Percentiles rank a stretch among this genome's conserved stretches.
These are phyloP conservation scores for Stichopus horrens DNA, from an alignment of 53 echinoderm and acorn worm genomes.

Conservation along the genomic window DNA sequence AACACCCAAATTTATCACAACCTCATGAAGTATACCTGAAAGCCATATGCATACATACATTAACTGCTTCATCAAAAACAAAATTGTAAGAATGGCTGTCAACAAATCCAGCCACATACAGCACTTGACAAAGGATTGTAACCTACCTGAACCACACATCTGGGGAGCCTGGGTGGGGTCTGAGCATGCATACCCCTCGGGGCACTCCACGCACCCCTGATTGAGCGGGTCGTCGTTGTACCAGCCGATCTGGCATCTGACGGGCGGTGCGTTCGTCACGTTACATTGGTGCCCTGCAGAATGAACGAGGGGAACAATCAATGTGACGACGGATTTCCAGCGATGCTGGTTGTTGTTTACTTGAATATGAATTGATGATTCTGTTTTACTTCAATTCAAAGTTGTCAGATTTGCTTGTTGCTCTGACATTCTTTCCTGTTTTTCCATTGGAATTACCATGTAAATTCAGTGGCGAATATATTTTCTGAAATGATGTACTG, in stretches of 20 bases:
- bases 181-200: constrained; percentile 63
- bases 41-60: too few relatives aligned
- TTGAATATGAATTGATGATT: too few relatives aligned
- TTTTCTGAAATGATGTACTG: too few relatives aligned
- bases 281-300: constrained; percentile 75
- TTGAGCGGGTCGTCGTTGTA: constrained; percentile 70
- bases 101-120: neutral
- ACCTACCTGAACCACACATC: constrained; percentile 73
- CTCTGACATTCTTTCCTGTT: too few relatives aligned
- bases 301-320: neutral
- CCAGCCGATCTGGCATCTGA: constrained; percentile 78
- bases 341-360: too few relatives aligned
- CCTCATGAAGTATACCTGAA: too few relatives aligned
- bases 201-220: constrained; percentile 68
- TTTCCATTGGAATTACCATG: too few relatives aligned
- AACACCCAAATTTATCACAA: too few relatives aligned
- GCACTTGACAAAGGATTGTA: neutral
- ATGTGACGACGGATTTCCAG: too few relatives aligned
- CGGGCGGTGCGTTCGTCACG: constrained; percentile 66
- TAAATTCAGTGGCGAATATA: too few relatives aligned
- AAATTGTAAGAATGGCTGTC: neutral
- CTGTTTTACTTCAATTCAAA: too few relatives aligned
- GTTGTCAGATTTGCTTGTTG: too few relatives aligned
- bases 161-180: constrained; percentile 75
- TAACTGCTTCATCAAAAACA: neutral